phyloP scores from a whole-genome alignment of 2,113 vertebrate genomes.

The Menura novaehollandiae region DNA sequence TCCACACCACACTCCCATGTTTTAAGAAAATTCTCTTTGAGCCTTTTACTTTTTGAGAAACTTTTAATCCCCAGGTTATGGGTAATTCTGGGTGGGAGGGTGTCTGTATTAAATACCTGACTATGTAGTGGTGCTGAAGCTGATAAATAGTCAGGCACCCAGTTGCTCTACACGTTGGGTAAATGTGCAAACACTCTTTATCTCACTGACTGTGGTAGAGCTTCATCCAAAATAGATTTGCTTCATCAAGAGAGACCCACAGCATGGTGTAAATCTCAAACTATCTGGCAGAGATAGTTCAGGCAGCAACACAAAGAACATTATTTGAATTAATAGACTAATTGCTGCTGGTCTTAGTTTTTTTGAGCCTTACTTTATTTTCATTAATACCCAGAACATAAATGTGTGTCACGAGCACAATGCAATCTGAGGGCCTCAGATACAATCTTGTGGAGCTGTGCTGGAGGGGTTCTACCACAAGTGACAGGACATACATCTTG shows the following conservation, averaged over 20 bases:
- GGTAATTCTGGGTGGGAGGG: neutral
- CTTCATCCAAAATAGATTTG: neutral
- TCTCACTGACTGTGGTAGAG: neutral
- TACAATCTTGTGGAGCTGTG: neutral
- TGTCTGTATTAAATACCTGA: neutral
- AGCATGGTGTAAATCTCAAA: neutral
- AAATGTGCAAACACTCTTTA: neutral
- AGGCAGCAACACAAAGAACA: neutral
- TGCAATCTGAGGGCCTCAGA: neutral
- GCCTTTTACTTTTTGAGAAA: neutral
- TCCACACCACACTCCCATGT: neutral
- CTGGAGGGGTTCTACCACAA: neutral
- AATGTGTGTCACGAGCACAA: neutral
- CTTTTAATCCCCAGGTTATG: neutral
- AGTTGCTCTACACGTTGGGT: accelerated
- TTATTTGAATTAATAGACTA: neutral
- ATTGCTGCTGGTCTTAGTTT: neutral
- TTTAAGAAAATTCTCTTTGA: neutral
- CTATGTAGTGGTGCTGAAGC: neutral
- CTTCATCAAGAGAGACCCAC: neutral
- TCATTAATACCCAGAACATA: neutral
- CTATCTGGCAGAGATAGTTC: neutral
- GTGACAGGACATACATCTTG: neutral
- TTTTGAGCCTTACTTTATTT: neutral
- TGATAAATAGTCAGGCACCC: neutral